Evolutionary conservation across 2,113 vertebrate genomes (phyloP), one percentile per base, ranked within the genome.

Genomic region (Brevimyrus niger): DNA sequence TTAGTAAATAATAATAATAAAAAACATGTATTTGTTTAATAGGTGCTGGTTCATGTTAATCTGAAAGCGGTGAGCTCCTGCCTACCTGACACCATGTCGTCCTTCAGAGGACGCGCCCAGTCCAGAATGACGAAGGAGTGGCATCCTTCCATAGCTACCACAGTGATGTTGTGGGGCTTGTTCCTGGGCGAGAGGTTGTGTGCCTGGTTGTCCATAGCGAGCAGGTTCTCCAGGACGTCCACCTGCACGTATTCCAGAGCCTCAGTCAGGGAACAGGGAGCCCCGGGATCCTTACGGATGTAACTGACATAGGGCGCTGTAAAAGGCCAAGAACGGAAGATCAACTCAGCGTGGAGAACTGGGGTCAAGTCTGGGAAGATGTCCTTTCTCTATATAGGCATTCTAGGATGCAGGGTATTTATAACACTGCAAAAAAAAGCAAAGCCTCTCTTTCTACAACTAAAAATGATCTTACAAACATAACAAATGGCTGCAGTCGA

Each of bases 91-190:
- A 99, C 97, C 95, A 97, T 96, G 86, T 99, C 98, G 76, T 96
- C 97, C 42, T 92, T 96, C 84, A 95, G 88, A 11, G 98, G 97
- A 80, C 95, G 97, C 88, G 94, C 97, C 98, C 98, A 99, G 94
- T 99, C 98, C 90, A 99, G 92, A 48, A 99, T 99, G 92, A 99
- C 97, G 88, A 99, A 99, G 0, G 98, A 99, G 89, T 99, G 98
- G 92, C 98, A 99, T 90, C 98, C 98, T 94, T 99, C 98, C 76
- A 99, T 96, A 83, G 98, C 98, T 0, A 99, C 97, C 1, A 99
- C 96, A 0, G 98, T 99, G 93, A 99, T 95, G 92, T 99, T 99
- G 87, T 97, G 95, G 48, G 98, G 98, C 61, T 95, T 96, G 53
- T 96, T 93, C 92, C 96, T 95, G 6, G 98, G 98, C 87, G 92